Conservation (phyloP, 2,113 vertebrate species). For the Ceratotherium simum region DNA sequence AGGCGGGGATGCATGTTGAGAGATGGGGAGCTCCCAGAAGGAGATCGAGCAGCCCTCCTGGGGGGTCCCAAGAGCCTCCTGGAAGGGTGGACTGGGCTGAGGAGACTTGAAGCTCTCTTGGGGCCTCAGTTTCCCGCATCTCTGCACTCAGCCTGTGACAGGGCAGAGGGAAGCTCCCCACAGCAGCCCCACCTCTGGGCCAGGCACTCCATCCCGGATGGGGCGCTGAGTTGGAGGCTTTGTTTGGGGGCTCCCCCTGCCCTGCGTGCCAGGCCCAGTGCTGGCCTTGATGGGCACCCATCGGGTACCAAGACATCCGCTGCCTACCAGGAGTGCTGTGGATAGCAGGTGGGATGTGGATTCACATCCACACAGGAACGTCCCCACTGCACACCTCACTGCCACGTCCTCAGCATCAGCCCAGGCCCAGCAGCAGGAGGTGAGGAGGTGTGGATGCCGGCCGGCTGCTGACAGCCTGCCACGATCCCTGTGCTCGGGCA, state of each 20-base stretch:
- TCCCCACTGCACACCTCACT: fast-evolving
- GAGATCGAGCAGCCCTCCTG: fast-evolving
- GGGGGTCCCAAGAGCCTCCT: neutral
- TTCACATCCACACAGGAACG: fast-evolving
- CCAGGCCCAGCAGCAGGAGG: neutral
- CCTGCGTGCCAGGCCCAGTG: neutral
- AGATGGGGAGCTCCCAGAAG: neutral
- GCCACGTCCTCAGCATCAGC: neutral
- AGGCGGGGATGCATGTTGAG: fast-evolving
- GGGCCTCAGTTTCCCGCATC: neutral
- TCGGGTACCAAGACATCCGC: fast-evolving
- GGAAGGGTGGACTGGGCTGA: fast-evolving
- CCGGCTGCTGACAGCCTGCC: neutral
- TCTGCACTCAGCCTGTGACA: no score
- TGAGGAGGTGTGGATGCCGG: fast-evolving
- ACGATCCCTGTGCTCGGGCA: neutral
- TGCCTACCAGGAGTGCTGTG: neutral
- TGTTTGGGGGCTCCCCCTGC: no score
- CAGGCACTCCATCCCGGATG: neutral
- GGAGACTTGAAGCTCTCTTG: fast-evolving
- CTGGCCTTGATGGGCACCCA: fast-evolving
- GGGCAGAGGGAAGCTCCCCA: neutral
- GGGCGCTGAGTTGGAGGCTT: neutral
- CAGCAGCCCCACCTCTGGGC: neutral
- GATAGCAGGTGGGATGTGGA: neutral